phyloP scores from a whole-genome alignment of 2,888 invertebrate species.

The Bembecia ichneumoniformis region DNA sequence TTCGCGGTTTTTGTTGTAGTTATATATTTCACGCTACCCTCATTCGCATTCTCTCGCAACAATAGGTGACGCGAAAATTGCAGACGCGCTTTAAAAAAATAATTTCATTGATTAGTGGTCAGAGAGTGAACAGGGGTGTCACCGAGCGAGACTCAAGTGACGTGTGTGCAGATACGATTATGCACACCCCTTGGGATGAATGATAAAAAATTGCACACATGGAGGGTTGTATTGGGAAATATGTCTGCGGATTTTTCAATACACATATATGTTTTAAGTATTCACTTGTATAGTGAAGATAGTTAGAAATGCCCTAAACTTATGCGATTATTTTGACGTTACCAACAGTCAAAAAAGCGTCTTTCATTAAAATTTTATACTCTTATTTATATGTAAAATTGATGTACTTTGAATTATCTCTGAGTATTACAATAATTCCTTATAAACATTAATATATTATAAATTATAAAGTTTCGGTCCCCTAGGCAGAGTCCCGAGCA shows the following conservation, averaged over 20 bases:
- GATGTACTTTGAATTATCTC: too few relatives aligned
- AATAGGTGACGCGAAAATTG: neutral
- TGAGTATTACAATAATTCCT: too few relatives aligned
- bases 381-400: too few relatives aligned
- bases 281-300: too few relatives aligned
- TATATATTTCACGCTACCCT: conserved; percentile 34
- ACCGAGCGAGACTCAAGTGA: conserved; percentile 40
- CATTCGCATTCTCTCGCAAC: neutral
- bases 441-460: too few relatives aligned
- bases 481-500: too few relatives aligned
- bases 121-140: conserved; percentile 39
- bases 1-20: conserved; percentile 52
- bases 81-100: neutral
- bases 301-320: too few relatives aligned
- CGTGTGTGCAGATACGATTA: conserved; percentile 63
- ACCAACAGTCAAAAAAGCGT: too few relatives aligned
- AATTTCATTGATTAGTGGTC: conserved; percentile 41
- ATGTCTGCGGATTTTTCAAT: conserved; percentile 2
- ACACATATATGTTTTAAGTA: too few relatives aligned
- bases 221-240: conserved; percentile 7
- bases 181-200: conserved; percentile 36
- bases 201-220: conserved; percentile 32
- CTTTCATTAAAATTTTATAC: too few relatives aligned
- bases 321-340: too few relatives aligned
- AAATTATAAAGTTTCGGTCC: too few relatives aligned